A percentile compares a stretch with the other conserved stretches of the same genome.
phyloP scores from a whole-genome alignment of 2,888 invertebrate genomes.

The Orchesellides sinensis region DNA sequence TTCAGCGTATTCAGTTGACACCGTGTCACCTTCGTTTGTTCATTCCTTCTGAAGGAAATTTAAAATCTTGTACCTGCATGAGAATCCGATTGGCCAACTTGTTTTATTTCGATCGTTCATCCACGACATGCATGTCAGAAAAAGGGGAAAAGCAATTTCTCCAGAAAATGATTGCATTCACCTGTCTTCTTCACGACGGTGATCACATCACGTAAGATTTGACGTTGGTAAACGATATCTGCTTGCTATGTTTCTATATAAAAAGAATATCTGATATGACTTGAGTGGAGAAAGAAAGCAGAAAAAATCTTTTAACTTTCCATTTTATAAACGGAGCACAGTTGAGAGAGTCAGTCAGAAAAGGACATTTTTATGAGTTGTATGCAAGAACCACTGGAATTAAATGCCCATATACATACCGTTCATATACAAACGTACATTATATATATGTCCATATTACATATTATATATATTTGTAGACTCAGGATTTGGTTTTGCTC shows the following conservation, averaged over 20 bases:
- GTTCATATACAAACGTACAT: too few relatives aligned
- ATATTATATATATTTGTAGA: too few relatives aligned
- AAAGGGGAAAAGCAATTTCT: slow-evolving; percentile 54
- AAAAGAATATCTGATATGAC: slow-evolving; percentile 1
- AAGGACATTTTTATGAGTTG: too few relatives aligned
- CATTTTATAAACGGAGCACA: slow-evolving; percentile 20
- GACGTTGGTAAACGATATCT: slow-evolving; percentile 13
- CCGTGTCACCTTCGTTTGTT: slow-evolving; percentile 55
- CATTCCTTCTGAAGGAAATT: neutral
- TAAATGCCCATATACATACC: too few relatives aligned
- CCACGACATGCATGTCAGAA: slow-evolving; percentile 1
- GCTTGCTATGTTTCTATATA: neutral
- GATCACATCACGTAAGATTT: slow-evolving; percentile 9
- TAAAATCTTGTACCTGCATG: neutral
- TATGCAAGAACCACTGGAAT: too few relatives aligned
- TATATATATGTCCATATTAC: too few relatives aligned
- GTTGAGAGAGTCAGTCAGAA: too few relatives aligned
- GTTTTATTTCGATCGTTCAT: neutral
- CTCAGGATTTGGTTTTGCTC: too few relatives aligned
- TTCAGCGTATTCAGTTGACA: slow-evolving; percentile 35
- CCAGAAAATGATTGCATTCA: slow-evolving; percentile 51
- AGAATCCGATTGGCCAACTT: slow-evolving; percentile 28
- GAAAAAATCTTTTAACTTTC: slow-evolving; percentile 59
- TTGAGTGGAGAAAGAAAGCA: slow-evolving; percentile 28
- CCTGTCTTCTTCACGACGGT: slow-evolving; percentile 31